Percentiles rank a stretch among this genome's conserved stretches.
Conservation (phyloP, 1,140 invertebrate genomes). For the Neodiprion fabricii region DNA sequence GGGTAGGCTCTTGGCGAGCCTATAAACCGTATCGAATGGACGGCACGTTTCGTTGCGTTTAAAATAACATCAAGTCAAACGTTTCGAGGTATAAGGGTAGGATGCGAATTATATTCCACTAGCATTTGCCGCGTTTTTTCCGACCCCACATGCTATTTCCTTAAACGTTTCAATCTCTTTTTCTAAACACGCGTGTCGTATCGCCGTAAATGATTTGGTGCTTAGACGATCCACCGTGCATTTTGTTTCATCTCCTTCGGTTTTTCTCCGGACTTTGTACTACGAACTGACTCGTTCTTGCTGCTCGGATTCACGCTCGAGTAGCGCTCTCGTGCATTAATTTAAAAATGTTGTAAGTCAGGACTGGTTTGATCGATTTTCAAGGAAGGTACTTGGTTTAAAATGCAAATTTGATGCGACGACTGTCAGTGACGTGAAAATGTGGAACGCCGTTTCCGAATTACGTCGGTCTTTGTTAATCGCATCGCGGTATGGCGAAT, state of each 20-base stretch:
- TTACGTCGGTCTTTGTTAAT: background rate
- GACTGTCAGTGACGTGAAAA: too few relatives aligned
- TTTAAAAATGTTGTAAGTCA: too few relatives aligned
- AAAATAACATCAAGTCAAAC: conserved; percentile 31
- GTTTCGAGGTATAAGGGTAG: conserved; percentile 8
- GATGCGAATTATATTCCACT: conserved; percentile 13
- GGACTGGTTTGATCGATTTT: too few relatives aligned
- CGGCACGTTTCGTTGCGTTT: conserved; percentile 27
- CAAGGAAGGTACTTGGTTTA: too few relatives aligned
- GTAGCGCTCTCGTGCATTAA: too few relatives aligned
- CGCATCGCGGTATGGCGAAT: background rate
- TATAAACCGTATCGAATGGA: conserved; percentile 25
- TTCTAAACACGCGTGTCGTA: background rate
- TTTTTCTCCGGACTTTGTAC: background rate
- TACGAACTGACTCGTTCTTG: too few relatives aligned
- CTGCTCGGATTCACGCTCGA: too few relatives aligned
- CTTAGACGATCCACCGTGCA: background rate
- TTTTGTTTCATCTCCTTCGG: background rate
- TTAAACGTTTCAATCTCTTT: background rate
- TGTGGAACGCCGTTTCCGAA: background rate
- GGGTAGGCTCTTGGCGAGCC: background rate
- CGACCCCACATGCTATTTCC: conserved; percentile 9
- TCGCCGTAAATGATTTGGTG: conserved; percentile 1
- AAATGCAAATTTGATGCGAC: too few relatives aligned
- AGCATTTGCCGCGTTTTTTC: conserved; percentile 9